phyloP scores from a whole-genome alignment of 2,888 invertebrate genomes.

The Linnaemya tessellans region DNA sequence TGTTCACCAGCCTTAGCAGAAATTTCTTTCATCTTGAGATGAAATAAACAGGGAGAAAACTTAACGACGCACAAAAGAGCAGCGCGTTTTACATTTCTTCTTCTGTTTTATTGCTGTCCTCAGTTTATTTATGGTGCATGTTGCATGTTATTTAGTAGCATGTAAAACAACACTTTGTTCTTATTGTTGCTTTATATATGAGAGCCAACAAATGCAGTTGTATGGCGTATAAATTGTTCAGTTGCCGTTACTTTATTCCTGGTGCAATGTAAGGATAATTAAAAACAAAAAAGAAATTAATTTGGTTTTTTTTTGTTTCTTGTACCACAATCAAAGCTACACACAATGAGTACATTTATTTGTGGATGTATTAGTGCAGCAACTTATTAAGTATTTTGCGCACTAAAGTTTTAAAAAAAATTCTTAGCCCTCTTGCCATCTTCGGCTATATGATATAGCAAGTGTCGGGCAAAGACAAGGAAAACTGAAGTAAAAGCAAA shows the following conservation, averaged over 20 bases:
- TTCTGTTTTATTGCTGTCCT: conserved; percentile 30
- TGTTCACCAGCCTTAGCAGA: conserved; percentile 7
- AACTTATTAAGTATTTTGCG: conserved; percentile 39
- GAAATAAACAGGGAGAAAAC: neutral
- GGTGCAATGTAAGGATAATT: conserved; percentile 38
- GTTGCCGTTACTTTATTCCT: conserved; percentile 18
- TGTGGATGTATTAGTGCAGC: conserved; percentile 25
- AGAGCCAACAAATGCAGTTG: neutral
- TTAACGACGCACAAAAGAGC: conserved; percentile 7
- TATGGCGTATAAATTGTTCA: conserved; percentile 11
- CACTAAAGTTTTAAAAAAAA: conserved; percentile 7
- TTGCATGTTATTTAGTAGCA: conserved; percentile 27
- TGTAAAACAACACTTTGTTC: conserved; percentile 38
- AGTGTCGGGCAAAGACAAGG: conserved; percentile 39
- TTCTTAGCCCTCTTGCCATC: neutral
- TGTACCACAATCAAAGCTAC: conserved; percentile 35
- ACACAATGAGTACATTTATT: conserved; percentile 41
- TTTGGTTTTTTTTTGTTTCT: conserved; percentile 23
- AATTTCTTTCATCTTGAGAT: conserved; percentile 23
- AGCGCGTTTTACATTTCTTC: neutral
- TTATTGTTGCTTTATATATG: conserved; percentile 21
- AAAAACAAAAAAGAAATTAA: conserved; percentile 52
- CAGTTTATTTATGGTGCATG: conserved; percentile 54
- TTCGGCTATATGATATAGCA: conserved; percentile 2
- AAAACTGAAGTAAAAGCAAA: neutral